Evolutionary conservation across 53 echinoderm and acorn worm species (phyloP).

Genomic region (Holothuria leucospilota): DNA sequence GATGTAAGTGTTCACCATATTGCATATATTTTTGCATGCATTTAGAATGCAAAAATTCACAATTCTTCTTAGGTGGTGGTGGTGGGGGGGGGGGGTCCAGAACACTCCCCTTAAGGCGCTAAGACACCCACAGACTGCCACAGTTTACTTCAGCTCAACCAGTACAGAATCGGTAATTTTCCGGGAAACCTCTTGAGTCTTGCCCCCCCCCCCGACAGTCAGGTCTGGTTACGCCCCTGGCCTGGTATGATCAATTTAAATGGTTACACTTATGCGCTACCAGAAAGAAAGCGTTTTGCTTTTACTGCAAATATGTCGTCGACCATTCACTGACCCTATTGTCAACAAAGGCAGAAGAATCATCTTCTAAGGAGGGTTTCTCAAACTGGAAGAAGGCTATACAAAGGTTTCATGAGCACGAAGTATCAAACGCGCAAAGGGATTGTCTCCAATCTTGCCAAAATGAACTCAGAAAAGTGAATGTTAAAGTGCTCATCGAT

Average conservation of each 20-base stretch:
- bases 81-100: too few species aligned
- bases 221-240: too few species aligned
- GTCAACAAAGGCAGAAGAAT: constrained; percentile 11
- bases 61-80: too few species aligned
- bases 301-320: constrained; percentile 13
- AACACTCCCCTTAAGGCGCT: too few species aligned
- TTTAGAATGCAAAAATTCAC: too few species aligned
- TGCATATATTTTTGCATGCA: too few species aligned
- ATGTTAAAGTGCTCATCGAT: not conserved
- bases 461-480: not conserved
- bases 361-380: constrained; percentile 31
- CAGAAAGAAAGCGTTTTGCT: constrained; percentile 21
- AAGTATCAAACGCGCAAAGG: constrained; percentile 20
- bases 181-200: too few species aligned
- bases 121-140: too few species aligned
- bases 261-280: constrained; percentile 41
- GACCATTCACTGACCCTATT: not conserved
- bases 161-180: too few species aligned
- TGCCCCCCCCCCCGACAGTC: too few species aligned
- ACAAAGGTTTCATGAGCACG: constrained; percentile 4
- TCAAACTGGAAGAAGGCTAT: constrained; percentile 37
- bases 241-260: constrained; percentile 27
- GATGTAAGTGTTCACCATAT: too few species aligned
- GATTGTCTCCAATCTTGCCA: not conserved
- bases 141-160: too few species aligned